Evolutionary conservation across 2,113 vertebrate genomes (phyloP), one percentile per base, ranked within the genome.

Genomic region (Perca flavescens): DNA sequence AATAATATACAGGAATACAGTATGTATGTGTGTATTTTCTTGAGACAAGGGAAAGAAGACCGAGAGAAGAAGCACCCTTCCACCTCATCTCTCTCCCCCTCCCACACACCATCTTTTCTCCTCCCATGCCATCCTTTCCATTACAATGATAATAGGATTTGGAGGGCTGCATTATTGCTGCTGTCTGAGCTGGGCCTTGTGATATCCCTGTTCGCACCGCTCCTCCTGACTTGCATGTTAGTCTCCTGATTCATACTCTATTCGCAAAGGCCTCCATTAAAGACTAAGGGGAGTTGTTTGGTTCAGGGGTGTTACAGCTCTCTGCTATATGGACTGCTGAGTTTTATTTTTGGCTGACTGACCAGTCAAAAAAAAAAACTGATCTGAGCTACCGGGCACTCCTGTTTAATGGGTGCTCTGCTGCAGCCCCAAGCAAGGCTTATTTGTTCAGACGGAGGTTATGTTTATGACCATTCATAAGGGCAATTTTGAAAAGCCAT

Each of bases 81-180:
- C 47, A 73, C 86, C 77, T 83, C 71, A 84, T 87, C 73, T 74
- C 80, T 74, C 82, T 74, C 72, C 57, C 65, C 70, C 69, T 84
- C 82, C 83, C 79, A 83, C 79, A 56, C 84, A 83, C 68, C 58
- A 85, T 88, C 67, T 63, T 79, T 75, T 86, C 83, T 84, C 82
- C 89, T 89, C 90, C 90, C 86, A 88, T 80, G 15, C 88, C 89
- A 88, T 89, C 87, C 83, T 49, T 93, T 84, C 90, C 85, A 94
- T 94, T 93, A 91, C 91, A 87, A 90, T 92, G 92, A 86, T 94
- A 94, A 94, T 93, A 90, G 93, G 93, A 94, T 95, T 91, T 91
- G 87, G 91, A 91, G 89, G 89, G 77, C 77, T 88, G 80, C 88
- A 85, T 94, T 93, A 91, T 89, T 91, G 90, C 90, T 81, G 83